Evolutionary conservation across 1,140 invertebrate genomes (phyloP), one percentile per base, ranked within the genome.

Genomic region (Orussus abietinus): DNA sequence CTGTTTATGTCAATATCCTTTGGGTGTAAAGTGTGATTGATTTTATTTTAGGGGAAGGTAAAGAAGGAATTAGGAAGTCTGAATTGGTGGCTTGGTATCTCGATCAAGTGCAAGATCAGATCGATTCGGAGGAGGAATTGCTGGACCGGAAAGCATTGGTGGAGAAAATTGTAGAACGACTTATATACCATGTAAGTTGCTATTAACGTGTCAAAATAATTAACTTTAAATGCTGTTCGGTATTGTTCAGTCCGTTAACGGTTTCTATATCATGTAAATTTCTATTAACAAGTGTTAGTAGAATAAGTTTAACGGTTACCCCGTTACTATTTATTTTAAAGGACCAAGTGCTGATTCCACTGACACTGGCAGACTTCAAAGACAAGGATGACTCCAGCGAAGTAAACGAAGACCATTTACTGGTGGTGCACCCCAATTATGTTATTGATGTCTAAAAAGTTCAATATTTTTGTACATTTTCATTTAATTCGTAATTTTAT

Each of bases 371-470:
- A 5, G 81, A 81, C 2, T 62, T 77, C 1, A 75, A 71, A 40
- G 71, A 66, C 5, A 74, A 72, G 13, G 62, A 71, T 12, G 65
- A 63, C 3, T 75, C 75, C 40, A 75, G 77, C 30, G 75, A 78
- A 28, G 63, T 78, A 1, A 86, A 90, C 41, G 84, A 92, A 14
- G 90, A 97, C 76, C 90, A 90, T 0, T 63, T 92, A 25, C 69
- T 98, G 9, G 87, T 97, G 22, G 92, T 97, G 2, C 94, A 98
- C 80, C 95, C 95, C 1, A 96, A 97, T 74, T 98, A 96, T 66
- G 81, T 94, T 31, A 76, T 91, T 31, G 90, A 94, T 48, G 40
- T 35, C 3, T 71, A 64, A 63, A 26, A 13, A 29, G 18, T 30
- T 39, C 32, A 34, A 29, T 29, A 31, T 21, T n/a, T 25, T 25